These are phyloP conservation scores for Gouania willdenowi DNA, from an alignment of 2,797 vertebrate genomes.

Conservation along the genomic window DNA sequence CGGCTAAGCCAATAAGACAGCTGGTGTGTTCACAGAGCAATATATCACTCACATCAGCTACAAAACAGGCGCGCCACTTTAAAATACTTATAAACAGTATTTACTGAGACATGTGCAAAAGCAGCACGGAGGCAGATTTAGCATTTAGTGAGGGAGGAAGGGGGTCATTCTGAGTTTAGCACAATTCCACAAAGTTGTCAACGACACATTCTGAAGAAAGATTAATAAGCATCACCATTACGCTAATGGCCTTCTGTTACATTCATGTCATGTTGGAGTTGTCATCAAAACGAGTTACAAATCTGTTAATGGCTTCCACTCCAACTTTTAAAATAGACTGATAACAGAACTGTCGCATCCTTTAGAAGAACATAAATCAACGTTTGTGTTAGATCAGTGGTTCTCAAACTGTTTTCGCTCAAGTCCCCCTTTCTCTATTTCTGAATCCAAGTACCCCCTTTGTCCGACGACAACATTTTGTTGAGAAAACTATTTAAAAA, in stretches of 20 bases:
- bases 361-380: no score
- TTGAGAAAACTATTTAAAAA: no score
- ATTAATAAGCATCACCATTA: neutral
- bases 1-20: slow-evolving; percentile 27
- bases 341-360: no score
- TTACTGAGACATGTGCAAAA: slow-evolving; percentile 13
- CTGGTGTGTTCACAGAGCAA: slow-evolving; percentile 22
- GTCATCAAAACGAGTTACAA: neutral
- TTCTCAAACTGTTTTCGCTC: no score
- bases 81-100: slow-evolving; percentile 7
- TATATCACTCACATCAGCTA: slow-evolving; percentile 31
- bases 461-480: no score
- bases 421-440: no score
- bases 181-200: slow-evolving; percentile 1
- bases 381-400: no score
- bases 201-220: slow-evolving; percentile 1
- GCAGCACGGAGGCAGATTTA: neutral
- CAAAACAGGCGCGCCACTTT: slow-evolving; percentile 1
- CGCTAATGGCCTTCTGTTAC: neutral
- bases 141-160: neutral
- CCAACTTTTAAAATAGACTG: neutral
- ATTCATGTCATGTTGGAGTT: neutral
- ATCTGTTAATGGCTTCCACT: neutral
- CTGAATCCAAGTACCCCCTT: no score
- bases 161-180: no score